Percentiles rank a stretch among this genome's conserved stretches.
Evolutionary conservation across 2,888 invertebrate genomes (phyloP).

Genomic region (Sesia bembeciformis): DNA sequence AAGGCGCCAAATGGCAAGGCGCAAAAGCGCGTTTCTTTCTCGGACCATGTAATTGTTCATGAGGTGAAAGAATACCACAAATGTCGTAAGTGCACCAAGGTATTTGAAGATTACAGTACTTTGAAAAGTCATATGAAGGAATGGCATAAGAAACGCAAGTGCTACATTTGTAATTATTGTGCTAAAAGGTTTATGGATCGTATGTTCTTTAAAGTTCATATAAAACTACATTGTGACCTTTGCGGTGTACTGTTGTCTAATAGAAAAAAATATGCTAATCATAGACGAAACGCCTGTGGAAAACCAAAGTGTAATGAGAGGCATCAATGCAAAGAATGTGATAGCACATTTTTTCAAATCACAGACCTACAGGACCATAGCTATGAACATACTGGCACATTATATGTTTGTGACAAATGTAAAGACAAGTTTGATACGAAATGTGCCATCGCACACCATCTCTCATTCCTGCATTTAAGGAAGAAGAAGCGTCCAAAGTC

Average conservation of each 20-base stretch:
- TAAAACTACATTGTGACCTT: slow-evolving; percentile 51
- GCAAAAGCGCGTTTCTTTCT: slow-evolving; percentile 52
- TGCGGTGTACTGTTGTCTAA: slow-evolving; percentile 33
- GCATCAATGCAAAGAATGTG: slow-evolving; percentile 42
- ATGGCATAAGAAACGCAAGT: slow-evolving; percentile 51
- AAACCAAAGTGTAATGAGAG: slow-evolving; percentile 19
- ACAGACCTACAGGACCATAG: slow-evolving; percentile 58
- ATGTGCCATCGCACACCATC: slow-evolving; percentile 46
- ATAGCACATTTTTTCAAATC: slow-evolving; percentile 31
- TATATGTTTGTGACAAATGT: slow-evolving; percentile 48
- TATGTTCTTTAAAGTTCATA: slow-evolving; percentile 56
- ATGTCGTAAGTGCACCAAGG: slow-evolving; percentile 52
- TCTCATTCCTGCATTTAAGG: slow-evolving; percentile 40
- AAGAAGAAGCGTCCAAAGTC: slow-evolving; percentile 20
- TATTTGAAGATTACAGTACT: slow-evolving; percentile 38
- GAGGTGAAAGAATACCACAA: slow-evolving; percentile 50
- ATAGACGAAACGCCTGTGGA: slow-evolving; percentile 35
- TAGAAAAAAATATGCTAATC: slow-evolving; percentile 30
- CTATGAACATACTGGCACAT: slow-evolving; percentile 32
- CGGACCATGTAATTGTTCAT: slow-evolving; percentile 51
- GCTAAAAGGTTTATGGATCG: slow-evolving; percentile 47
- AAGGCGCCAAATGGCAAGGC: slow-evolving; percentile 24
- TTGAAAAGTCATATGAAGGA: slow-evolving; percentile 42
- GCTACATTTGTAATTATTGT: slow-evolving; percentile 60
- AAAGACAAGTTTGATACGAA: slow-evolving; percentile 45